A percentile compares a stretch with the other conserved stretches of the same genome.
These are phyloP conservation scores for Limnephilus rhombicus DNA, from an alignment of 2,888 invertebrate species.

Conservation along the genomic window DNA sequence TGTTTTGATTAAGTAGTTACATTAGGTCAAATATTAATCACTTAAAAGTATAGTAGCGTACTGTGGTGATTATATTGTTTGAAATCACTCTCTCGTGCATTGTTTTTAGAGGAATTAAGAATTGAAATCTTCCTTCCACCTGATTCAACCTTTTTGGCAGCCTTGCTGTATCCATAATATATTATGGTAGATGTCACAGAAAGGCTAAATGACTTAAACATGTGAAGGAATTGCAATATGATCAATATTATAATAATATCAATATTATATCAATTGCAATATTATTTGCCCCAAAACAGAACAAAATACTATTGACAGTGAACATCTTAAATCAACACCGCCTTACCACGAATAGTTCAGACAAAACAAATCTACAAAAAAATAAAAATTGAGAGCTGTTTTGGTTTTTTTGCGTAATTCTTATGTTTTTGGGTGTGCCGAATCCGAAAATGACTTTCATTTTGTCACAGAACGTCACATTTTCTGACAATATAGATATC, in stretches of 20 bases:
- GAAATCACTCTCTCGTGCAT: background rate
- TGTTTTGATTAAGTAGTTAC: no score
- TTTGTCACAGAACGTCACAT: no score
- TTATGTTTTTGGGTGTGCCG: no score
- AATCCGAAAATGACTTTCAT: no score
- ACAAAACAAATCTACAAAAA: no score
- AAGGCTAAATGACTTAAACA: no score
- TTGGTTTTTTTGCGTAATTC: no score
- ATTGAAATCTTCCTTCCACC: background rate
- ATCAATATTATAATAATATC: no score
- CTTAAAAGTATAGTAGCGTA: background rate
- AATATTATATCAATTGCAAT: no score
- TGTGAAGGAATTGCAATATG: no score
- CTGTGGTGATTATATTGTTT: background rate
- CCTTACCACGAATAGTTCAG: background rate
- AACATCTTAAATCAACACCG: background rate
- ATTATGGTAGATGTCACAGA: background rate
- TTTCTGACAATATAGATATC: no score
- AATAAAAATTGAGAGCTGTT: no score
- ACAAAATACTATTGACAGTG: background rate
- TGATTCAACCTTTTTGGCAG: background rate
- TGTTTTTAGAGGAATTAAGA: background rate
- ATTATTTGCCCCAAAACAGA: background rate
- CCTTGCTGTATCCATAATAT: background rate
- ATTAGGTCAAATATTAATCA: background rate